phyloP scores from a whole-genome alignment of 1,140 invertebrate genomes.

The Brachionus plicatilis region DNA sequence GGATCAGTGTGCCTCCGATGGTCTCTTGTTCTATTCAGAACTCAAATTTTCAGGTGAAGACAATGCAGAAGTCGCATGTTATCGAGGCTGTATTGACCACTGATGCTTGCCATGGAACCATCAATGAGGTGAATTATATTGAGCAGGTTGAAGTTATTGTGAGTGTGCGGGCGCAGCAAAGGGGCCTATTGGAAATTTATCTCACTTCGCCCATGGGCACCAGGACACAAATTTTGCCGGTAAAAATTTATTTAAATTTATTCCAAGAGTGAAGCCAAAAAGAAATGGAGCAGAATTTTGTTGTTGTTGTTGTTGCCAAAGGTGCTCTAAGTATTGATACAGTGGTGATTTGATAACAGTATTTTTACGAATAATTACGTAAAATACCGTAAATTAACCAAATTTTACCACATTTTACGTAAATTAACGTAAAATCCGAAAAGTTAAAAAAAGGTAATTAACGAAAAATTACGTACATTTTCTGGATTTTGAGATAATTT shows the following conservation, averaged over 20 bases:
- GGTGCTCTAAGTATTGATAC: no score
- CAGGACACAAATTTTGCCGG: constrained; percentile 1
- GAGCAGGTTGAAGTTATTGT: constrained; percentile 40
- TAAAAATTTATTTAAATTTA: background rate
- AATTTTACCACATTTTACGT: no score
- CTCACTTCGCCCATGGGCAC: constrained; percentile 28
- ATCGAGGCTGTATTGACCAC: constrained; percentile 18
- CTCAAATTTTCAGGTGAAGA: constrained; percentile 28
- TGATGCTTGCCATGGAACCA: background rate
- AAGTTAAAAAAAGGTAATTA: no score
- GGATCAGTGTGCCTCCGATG: constrained; percentile 70
- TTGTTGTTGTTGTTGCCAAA: no score
- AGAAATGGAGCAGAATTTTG: no score
- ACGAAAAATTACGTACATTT: no score
- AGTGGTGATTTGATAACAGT: no score
- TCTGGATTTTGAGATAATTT: no score
- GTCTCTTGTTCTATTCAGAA: background rate
- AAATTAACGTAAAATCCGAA: no score
- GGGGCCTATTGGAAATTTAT: constrained; percentile 32
- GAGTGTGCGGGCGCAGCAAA: background rate
- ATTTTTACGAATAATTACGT: no score
- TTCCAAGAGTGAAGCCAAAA: no score
- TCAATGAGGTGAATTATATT: constrained; percentile 36
- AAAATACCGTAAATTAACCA: no score
- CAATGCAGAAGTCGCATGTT: background rate